Base-by-base conservation (phyloP, 2,797 vertebrate species). In the Gadopsis marmoratus region DNA sequence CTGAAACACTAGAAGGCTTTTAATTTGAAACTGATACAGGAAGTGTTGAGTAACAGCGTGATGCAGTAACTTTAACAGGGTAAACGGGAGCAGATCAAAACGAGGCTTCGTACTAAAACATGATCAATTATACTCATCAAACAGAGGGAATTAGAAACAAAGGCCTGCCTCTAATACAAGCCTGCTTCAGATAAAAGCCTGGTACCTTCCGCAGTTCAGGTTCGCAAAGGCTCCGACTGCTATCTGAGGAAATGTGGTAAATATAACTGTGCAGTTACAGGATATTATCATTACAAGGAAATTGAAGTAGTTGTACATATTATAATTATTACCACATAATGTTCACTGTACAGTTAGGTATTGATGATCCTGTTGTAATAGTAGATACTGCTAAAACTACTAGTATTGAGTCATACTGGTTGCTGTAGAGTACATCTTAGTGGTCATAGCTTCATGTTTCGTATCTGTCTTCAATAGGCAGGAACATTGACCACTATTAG, bases 251-350 rank as follows among this genome's bases (percentile, higher is more conserved):
- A 26, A 26, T 26, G 26, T 26, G 26, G 26, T 61, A 76, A 62
- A 71, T 55, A 56, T 47, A 58, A 43, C 45, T 48, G 35, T 58
- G 50, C 26, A 21, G 43, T 51, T 65, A 68, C 5, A 69, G 51
- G 29, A 65, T 39, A 51, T 21, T 45, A 48, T 61, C 41, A 60
- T 60, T 21, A 48, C 11, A 31, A 61, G 11, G 47, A 31, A 55
- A 14, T 43, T 41, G 10, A 60, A 66, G 9, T 67, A 41, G 23
- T 12, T 41, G 39, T 51, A 26, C 13, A 1, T 67, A 10, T 14
- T 48, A 23, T 33, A n/a, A 41, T 45, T 50, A 26, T 50, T 19
- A 39, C 21, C 29, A 58, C n/a, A n/a, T 11, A 16, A 23, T 71
- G 33, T 39, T 60, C 56, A 26, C 13, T 58, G 13, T 55, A 23